A percentile compares a stretch with the other conserved stretches of the same genome.
Conservation (phyloP, 2,888 invertebrate genomes). For the Acanthococcus lagerstroemiae region DNA sequence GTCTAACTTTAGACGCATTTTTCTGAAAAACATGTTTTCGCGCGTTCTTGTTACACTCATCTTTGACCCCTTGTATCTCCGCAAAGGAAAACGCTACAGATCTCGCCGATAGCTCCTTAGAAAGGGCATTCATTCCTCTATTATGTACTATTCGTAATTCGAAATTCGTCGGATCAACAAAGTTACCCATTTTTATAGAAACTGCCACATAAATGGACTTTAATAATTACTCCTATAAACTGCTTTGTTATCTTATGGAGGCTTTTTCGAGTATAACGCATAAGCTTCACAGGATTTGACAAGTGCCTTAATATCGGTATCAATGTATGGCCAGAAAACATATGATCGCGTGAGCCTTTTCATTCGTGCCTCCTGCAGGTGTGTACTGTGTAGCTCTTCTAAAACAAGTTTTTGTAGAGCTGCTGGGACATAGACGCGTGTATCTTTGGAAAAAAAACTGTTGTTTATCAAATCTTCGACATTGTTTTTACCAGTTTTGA, state of each 20-base stretch:
- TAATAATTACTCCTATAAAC: too few relatives aligned
- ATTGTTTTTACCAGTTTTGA: neutral
- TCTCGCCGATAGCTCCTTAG: too few relatives aligned
- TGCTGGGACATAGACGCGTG: neutral
- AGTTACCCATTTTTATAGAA: too few relatives aligned
- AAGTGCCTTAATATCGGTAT: conserved; percentile 36
- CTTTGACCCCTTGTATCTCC: too few relatives aligned
- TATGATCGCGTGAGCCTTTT: conserved; percentile 37
- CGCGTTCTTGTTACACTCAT: too few relatives aligned
- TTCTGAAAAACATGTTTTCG: too few relatives aligned
- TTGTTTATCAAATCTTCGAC: neutral
- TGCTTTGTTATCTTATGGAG: neutral
- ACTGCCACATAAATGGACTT: too few relatives aligned
- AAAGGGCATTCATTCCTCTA: too few relatives aligned
- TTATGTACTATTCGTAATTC: too few relatives aligned
- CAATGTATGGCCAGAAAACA: conserved; percentile 37
- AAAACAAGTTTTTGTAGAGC: conserved; percentile 26
- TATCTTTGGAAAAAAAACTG: neutral
- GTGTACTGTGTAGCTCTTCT: conserved; percentile 37
- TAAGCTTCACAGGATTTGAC: conserved; percentile 36
- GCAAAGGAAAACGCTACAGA: too few relatives aligned
- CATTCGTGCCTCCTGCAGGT: conserved; percentile 37
- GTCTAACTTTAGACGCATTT: too few relatives aligned
- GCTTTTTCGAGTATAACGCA: neutral
- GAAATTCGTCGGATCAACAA: too few relatives aligned